Evolutionary conservation across 1,140 invertebrate genomes (phyloP).

Genomic region (Achatina immaculata): DNA sequence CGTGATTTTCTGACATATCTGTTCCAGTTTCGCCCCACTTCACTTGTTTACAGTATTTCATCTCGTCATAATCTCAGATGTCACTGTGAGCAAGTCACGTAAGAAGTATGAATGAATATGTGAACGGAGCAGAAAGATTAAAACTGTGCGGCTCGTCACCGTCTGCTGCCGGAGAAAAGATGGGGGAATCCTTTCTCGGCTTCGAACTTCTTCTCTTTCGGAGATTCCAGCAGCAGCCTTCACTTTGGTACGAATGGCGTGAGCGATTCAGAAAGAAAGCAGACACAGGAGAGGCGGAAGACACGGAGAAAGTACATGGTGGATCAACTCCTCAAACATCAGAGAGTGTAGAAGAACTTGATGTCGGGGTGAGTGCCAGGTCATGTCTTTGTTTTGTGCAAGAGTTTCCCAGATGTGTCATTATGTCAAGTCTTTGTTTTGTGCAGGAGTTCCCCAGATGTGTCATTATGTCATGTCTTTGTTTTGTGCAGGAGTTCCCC

Average conservation of each 20-base stretch:
- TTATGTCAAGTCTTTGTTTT: too few species aligned
- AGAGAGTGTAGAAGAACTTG: slow-evolving; percentile 41
- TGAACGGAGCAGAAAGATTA: neutral
- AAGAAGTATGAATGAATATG: neutral
- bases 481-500: too few species aligned
- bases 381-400: too few species aligned
- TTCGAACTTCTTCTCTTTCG: slow-evolving; percentile 66
- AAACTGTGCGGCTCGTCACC: neutral
- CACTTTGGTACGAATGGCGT: slow-evolving; percentile 61
- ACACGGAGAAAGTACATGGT: slow-evolving; percentile 35
- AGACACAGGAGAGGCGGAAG: slow-evolving; percentile 6
- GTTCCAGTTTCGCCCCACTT: neutral
- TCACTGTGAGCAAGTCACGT: neutral
- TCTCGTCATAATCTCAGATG: neutral
- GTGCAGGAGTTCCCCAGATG: too few species aligned
- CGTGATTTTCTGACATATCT: too few species aligned
- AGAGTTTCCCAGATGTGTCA: too few species aligned
- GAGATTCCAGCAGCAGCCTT: slow-evolving; percentile 57
- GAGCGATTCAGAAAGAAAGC: slow-evolving; percentile 48
- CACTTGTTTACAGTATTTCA: too few species aligned
- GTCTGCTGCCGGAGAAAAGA: slow-evolving; percentile 2
- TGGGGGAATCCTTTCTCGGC: slow-evolving; percentile 61
- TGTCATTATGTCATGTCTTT: too few species aligned
- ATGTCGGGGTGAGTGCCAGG: slow-evolving; percentile 35
- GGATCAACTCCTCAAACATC: slow-evolving; percentile 18